phyloP scores from a whole-genome alignment of 2,113 vertebrate genomes.

The Ciconia stormi region DNA sequence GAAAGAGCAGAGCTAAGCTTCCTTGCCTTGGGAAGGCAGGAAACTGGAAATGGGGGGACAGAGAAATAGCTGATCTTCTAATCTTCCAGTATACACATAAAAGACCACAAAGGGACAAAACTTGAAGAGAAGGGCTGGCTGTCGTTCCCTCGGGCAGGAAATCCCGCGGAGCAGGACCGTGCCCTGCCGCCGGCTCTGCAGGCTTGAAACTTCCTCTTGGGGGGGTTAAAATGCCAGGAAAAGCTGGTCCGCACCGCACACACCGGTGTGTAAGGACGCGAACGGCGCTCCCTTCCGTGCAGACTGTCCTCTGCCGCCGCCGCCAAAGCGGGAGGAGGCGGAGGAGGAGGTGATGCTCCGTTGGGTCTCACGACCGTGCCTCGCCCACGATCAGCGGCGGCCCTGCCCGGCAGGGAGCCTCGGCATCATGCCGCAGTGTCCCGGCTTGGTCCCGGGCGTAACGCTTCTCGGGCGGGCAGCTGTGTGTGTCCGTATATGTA shows the following conservation, averaged over 20 bases:
- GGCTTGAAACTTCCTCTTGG: not conserved
- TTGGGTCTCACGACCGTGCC: not conserved
- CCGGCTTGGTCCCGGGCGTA: not conserved
- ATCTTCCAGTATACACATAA: not conserved
- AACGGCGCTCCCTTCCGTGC: too few relatives aligned
- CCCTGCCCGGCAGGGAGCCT: not conserved
- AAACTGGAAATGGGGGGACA: not conserved
- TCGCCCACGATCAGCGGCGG: too few relatives aligned
- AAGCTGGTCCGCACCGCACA: not conserved
- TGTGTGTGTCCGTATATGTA: fast-evolving
- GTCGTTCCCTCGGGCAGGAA: not conserved
- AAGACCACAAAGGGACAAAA: not conserved
- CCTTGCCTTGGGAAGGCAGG: not conserved
- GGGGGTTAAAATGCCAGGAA: not conserved
- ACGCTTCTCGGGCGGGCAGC: not conserved
- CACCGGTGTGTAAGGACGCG: not conserved
- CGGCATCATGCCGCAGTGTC: not conserved
- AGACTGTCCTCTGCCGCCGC: not conserved
- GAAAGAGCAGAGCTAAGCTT: not conserved
- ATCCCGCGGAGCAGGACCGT: not conserved
- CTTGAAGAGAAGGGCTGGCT: not conserved
- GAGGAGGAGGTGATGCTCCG: not conserved
- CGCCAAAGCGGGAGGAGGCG: not conserved
- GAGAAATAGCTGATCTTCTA: not conserved
- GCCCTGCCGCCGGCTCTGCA: not conserved